A percentile compares a stretch with the other conserved stretches of the same genome.
Conservation (phyloP, 2,797 vertebrate species). For the Protosalanx chinensis region DNA sequence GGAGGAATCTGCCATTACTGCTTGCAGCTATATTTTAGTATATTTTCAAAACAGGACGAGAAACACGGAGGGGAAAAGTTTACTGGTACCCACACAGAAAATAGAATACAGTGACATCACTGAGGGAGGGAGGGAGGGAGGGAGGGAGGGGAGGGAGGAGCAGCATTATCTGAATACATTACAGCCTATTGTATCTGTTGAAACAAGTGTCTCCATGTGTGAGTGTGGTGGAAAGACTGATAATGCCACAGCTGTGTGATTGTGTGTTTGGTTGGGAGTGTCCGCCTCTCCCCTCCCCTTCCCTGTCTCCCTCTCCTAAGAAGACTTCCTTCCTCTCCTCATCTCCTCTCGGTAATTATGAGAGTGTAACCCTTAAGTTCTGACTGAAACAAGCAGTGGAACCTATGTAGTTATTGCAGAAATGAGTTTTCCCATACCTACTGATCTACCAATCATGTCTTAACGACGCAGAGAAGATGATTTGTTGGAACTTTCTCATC, state of each 20-base stretch:
- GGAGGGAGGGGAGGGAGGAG: slow-evolving; percentile 27
- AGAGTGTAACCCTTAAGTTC: neutral
- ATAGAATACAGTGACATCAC: slow-evolving; percentile 29
- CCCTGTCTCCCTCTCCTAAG: neutral
- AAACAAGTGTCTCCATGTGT: slow-evolving; percentile 8
- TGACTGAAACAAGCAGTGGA: neutral
- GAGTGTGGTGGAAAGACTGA: slow-evolving; percentile 26
- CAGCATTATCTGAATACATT: neutral
- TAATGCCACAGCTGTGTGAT: slow-evolving; percentile 9
- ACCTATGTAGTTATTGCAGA: neutral
- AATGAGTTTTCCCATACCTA: neutral
- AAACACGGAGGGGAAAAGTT: slow-evolving; percentile 23
- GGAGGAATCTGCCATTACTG: too few relatives aligned
- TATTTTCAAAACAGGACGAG: slow-evolving; percentile 36
- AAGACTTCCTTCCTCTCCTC: neutral
- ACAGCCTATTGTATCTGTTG: slow-evolving; percentile 11
- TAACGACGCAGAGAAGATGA: too few relatives aligned
- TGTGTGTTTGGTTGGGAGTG: slow-evolving; percentile 23
- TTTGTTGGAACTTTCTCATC: neutral
- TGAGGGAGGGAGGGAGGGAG: slow-evolving; percentile 32
- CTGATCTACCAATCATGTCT: too few relatives aligned
- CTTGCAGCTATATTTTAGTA: slow-evolving; percentile 22
- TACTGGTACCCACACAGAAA: slow-evolving; percentile 37
- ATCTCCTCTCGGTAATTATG: neutral
- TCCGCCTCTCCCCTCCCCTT: neutral